A percentile compares a stretch with the other conserved stretches of the same genome.
These are phyloP conservation scores for Malurus alboscapulatus DNA, from an alignment of 2,113 vertebrate genomes.

Conservation along the genomic window DNA sequence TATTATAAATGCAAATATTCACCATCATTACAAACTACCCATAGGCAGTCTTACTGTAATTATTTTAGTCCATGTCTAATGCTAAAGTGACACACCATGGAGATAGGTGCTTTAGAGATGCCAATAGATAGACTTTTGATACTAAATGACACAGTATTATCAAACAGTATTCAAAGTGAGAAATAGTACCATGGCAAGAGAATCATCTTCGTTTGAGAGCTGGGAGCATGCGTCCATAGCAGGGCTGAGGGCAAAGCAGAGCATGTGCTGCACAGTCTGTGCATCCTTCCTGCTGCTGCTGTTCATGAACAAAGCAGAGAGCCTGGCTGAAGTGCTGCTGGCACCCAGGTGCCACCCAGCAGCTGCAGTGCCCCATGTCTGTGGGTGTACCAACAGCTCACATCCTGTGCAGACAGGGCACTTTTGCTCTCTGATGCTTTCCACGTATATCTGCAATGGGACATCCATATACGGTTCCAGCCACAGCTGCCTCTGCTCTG, in stretches of 20 bases:
- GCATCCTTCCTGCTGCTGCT: neutral
- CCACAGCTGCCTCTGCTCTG: neutral
- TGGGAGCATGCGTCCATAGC: neutral
- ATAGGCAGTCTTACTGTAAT: neutral
- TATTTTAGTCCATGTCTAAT: neutral
- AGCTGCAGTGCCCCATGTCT: neutral
- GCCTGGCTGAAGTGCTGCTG: neutral
- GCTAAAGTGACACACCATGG: neutral
- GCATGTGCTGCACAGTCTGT: accelerated
- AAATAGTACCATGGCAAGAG: neutral
- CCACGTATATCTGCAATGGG: neutral
- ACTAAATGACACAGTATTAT: neutral
- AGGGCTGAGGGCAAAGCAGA: neutral
- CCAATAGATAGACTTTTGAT: neutral
- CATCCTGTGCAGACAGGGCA: neutral
- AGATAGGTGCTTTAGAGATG: neutral
- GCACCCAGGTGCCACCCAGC: neutral
- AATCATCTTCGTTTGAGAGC: neutral
- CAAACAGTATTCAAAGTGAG: neutral
- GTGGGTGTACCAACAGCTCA: neutral
- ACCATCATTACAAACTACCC: neutral
- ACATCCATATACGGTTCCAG: neutral
- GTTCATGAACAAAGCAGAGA: neutral
- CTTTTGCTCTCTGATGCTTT: neutral
- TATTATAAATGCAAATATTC: neutral